Evolutionary conservation across 1,140 invertebrate species (phyloP), one percentile per base, ranked within the genome.

Genomic region (Lanistes nyassanus): DNA sequence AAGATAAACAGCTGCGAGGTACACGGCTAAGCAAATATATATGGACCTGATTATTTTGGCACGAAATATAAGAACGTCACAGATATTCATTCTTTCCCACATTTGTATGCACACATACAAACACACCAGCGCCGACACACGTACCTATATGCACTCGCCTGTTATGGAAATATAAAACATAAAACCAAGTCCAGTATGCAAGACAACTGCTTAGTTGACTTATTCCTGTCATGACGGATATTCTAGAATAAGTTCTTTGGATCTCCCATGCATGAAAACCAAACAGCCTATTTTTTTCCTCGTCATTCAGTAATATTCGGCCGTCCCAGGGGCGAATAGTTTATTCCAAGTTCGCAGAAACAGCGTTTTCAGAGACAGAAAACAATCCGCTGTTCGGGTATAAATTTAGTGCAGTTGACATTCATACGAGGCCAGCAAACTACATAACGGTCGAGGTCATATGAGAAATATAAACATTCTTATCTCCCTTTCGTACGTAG

Each of bases 11-110:
- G 23, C 4, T 11, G 11, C 36, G 64, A 31, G 64, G 29, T 29
- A 69, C 67, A 42, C 67, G 47, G 36, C 19, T 39, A 69, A 36
- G 13, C 36, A 69, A 36, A 69, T 47, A 69, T 42, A 69, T 47
- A 51, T 42, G 51, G 26, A 69, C 37, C 39, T 5, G 51, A 34
- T 42, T 47, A 69, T 21, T 42, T 47, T 42, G 36, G 47, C 42
- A 69, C 67, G 47, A 21, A 69, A 21, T 42, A 21, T 42, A 34
- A 69, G 6, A 69, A 19, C 37, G 6, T 42, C 67, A 69, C 23
- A 69, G 19, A 69, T 47, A 69, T 47, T 42, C 47, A 67, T 34
- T 34, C n/a, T 34, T 34, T n/a, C n/a, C n/a, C n/a, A n/a, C n/a
- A n/a, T n/a, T n/a, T n/a, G n/a, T n/a, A n/a, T n/a, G 37, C 31